Evolutionary conservation across 2,113 vertebrate species (phyloP).

Genomic region (Perca schrenkii): DNA sequence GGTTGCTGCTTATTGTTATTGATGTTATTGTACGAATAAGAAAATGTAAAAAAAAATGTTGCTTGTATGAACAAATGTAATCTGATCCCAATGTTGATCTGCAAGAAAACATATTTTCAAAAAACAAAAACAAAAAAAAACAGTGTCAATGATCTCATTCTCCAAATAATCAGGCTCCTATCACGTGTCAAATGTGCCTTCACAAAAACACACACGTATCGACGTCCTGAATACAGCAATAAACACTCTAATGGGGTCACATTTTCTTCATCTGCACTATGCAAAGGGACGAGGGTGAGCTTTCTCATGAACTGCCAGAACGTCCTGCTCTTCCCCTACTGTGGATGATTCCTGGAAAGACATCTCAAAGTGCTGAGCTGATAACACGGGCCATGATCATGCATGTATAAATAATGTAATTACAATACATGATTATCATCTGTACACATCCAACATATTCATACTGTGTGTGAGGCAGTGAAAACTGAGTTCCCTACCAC

Average conservation of each 20-base stretch:
- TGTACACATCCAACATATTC: conserved; percentile 16
- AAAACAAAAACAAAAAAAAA: no score
- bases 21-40: no score
- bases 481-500: neutral
- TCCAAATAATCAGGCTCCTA: conserved; percentile 14
- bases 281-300: neutral
- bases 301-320: neutral
- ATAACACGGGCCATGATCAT: conserved; percentile 11
- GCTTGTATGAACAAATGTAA: no score
- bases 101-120: no score
- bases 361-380: neutral
- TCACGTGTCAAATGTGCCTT: neutral
- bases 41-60: no score
- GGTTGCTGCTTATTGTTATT: no score
- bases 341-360: conserved; percentile 1
- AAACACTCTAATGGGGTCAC: neutral
- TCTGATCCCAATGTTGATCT: no score
- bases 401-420: conserved; percentile 25
- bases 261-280: neutral
- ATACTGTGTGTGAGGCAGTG: neutral
- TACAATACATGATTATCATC: conserved; percentile 27
- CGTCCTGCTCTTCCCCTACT: neutral
- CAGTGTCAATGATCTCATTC: conserved; percentile 7
- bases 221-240: neutral
- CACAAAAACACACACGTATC: neutral